Base-by-base conservation (phyloP, 2,797 vertebrate species). In the Catamblyrhynchus diadema region DNA sequence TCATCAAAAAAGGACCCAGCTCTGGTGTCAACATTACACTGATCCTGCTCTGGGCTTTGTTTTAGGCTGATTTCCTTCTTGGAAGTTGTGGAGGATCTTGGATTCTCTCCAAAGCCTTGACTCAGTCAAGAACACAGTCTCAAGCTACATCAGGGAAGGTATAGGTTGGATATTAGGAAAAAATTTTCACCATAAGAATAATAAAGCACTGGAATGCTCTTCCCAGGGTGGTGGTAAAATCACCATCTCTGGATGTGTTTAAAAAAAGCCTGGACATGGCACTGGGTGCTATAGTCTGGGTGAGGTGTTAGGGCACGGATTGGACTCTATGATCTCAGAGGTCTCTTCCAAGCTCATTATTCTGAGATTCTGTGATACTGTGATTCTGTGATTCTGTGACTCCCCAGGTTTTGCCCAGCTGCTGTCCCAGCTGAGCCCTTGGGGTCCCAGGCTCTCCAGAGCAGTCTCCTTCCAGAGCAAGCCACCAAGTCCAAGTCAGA, bases 401-500 rank as follows among this genome's bases (percentile, higher is more conserved):
- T 33, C 5, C 41, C 2, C 7, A 14, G 17, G 8, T 8, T 37
- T 3, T 42, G 32, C 65, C 41, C 80, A 35, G 54, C 4, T 61
- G 47, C 79, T 61, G 18, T 14, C 66, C 56, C 79, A 56, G 16
- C 18, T 62, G 4, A 4, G 2, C 41, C 4, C 2, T 5, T 3
- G 35, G 59, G 2, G 7, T 41, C 50, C 41, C 50, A 47, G 41
- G 28, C 23, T 47, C 33, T 66, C 50, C 60, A 61, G 56, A n/a
- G 30, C 14, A 11, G 8, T 14, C 19, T 62, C 59, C 28, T 28
- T 25, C 65, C 44, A 14, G 22, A 27, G 3, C 24, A 27, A 39
- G 3, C 6, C n/a, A 2, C n/a, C n/a, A 37, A n/a, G 3, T 2
- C 41, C 67, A 19, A 0, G 0, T 6, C 30, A 56, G 42, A 48